These are phyloP conservation scores for Enteromius paludinosus DNA, from an alignment of 2,797 vertebrate species.

Conservation along the genomic window DNA sequence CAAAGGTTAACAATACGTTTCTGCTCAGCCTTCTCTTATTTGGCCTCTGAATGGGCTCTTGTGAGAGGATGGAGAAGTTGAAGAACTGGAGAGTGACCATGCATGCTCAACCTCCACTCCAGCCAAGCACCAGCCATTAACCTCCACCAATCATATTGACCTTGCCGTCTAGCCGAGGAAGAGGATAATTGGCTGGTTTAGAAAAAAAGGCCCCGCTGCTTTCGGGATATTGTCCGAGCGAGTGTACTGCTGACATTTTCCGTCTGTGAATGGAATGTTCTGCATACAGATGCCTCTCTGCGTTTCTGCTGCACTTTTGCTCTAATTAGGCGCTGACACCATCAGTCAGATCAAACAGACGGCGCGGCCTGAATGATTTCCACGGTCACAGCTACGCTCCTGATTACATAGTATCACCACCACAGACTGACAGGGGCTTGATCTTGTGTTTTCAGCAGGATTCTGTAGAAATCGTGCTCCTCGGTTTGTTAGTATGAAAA, in stretches of 20 bases:
- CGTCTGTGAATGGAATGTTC: slow-evolving; percentile 46
- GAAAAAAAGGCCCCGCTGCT: slow-evolving; percentile 10
- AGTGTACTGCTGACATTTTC: slow-evolving; percentile 37
- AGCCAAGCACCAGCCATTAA: slow-evolving; percentile 79
- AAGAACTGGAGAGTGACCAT: slow-evolving; percentile 78
- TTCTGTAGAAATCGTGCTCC: background rate
- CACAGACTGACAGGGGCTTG: background rate
- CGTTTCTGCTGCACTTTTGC: slow-evolving; percentile 32
- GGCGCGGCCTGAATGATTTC: background rate
- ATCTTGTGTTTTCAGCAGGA: background rate
- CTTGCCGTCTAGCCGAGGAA: slow-evolving; percentile 73
- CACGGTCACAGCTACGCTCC: background rate
- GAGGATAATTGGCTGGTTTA: slow-evolving; percentile 59
- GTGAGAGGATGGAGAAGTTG: slow-evolving; percentile 60
- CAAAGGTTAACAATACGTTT: slow-evolving; percentile 61
- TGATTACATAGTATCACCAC: slow-evolving; percentile 5
- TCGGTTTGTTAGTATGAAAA: background rate
- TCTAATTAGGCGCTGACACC: slow-evolving; percentile 45
- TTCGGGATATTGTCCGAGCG: slow-evolving; percentile 49
- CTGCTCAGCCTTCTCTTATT: slow-evolving; percentile 52
- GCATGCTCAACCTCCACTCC: slow-evolving; percentile 78
- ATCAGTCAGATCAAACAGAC: slow-evolving; percentile 16
- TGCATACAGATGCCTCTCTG: slow-evolving; percentile 37
- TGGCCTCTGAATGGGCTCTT: slow-evolving; percentile 60
- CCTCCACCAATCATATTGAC: slow-evolving; percentile 83